Percentiles rank a stretch among this genome's conserved stretches.
phyloP scores from a whole-genome alignment of 2,113 vertebrate genomes.

The Tupaia chinensis region DNA sequence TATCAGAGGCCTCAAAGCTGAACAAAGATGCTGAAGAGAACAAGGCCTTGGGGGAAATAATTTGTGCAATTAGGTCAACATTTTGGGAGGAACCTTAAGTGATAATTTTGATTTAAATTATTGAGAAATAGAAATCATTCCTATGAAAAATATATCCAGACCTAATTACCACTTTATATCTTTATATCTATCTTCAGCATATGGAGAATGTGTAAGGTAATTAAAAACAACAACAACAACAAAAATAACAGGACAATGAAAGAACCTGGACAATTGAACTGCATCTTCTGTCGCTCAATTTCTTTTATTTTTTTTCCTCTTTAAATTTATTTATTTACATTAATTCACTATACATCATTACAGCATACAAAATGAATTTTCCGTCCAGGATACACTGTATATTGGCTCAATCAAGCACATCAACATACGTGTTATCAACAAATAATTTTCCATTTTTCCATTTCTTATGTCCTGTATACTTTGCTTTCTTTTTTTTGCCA shows the following conservation, averaged over 20 bases:
- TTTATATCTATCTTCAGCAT: neutral
- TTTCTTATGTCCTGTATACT: too few species aligned
- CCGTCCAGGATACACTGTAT: too few species aligned
- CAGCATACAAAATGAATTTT: too few species aligned
- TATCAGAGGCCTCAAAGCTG: neutral
- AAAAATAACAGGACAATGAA: neutral
- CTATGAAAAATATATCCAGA: neutral
- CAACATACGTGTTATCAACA: too few species aligned
- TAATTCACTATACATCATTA: too few species aligned
- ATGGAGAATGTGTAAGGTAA: neutral
- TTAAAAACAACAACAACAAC: neutral
- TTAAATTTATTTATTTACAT: too few species aligned
- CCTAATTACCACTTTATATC: neutral
- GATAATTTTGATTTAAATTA: neutral
- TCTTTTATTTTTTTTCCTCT: neutral
- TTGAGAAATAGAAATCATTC: slow-evolving; percentile 6
- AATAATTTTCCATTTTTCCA: too few species aligned
- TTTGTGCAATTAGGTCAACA: neutral
- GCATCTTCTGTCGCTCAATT: neutral
- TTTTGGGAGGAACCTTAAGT: neutral
- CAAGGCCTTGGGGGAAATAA: neutral
- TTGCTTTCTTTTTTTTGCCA: too few species aligned
- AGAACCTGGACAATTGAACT: neutral
- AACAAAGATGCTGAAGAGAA: neutral
- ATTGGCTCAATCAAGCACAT: too few species aligned